These are phyloP conservation scores for Columbina picui DNA, from an alignment of 2,113 vertebrate species.

Conservation along the genomic window DNA sequence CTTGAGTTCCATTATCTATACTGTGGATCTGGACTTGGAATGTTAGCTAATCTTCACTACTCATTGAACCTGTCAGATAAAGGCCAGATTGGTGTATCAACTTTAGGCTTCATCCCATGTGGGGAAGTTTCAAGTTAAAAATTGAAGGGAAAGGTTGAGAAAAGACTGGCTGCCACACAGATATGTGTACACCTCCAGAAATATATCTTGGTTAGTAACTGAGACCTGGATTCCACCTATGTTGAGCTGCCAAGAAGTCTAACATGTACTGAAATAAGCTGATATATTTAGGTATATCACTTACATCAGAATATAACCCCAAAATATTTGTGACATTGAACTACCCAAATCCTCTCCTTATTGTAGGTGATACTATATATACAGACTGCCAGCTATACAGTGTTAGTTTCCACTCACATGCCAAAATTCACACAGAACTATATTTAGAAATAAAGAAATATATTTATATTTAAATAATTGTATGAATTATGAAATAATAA, in stretches of 20 bases:
- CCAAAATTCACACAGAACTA: not conserved
- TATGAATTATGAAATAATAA: not conserved
- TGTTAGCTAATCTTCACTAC: not conserved
- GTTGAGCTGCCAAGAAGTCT: conserved; percentile 24
- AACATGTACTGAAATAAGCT: not conserved
- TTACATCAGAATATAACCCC: not conserved
- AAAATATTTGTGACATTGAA: conserved; percentile 17
- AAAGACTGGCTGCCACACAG: not conserved
- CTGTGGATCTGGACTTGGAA: not conserved
- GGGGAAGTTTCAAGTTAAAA: not conserved
- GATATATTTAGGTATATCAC: conserved; percentile 12
- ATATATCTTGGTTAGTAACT: not conserved
- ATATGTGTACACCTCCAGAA: not conserved
- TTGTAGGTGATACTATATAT: not conserved
- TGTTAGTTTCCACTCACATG: not conserved
- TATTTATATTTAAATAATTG: not conserved
- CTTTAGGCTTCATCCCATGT: not conserved
- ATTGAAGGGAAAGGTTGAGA: not conserved
- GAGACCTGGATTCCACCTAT: conserved; percentile 15
- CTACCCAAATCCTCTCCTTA: not conserved
- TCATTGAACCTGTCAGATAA: not conserved
- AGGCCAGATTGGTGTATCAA: not conserved
- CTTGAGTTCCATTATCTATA: not conserved
- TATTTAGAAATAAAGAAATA: not conserved
- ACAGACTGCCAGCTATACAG: not conserved